A percentile compares a stretch with the other conserved stretches of the same genome.
phyloP scores from a whole-genome alignment of 2,888 invertebrate genomes.

The Zygaena filipendulae region DNA sequence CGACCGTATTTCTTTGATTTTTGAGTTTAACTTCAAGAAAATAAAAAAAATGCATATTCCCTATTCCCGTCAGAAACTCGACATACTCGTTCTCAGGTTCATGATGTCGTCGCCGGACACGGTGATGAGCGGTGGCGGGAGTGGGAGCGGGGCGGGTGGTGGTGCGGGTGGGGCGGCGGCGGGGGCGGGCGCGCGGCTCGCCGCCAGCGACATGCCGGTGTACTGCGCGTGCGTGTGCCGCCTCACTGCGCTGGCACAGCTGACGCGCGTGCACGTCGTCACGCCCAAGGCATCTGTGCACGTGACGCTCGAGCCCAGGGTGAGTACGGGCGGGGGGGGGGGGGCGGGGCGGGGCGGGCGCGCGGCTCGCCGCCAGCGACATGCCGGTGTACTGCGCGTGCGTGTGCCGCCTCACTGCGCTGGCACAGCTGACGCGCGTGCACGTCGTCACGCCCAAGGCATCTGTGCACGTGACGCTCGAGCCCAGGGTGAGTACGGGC shows the following conservation, averaged over 20 bases:
- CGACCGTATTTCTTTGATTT: too few relatives aligned
- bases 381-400: slow-evolving; percentile 56
- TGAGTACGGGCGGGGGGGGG: slow-evolving; percentile 73
- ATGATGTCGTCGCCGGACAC: slow-evolving; percentile 91
- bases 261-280: slow-evolving; percentile 42
- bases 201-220: slow-evolving; percentile 86
- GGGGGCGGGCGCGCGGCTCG: slow-evolving; percentile 83
- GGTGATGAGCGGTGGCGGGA: slow-evolving; percentile 78
- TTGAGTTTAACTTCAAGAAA: not conserved
- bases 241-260: slow-evolving; percentile 35
- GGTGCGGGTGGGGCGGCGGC: slow-evolving; percentile 81
- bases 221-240: slow-evolving; percentile 29
- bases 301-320: slow-evolving; percentile 84
- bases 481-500: slow-evolving; percentile 78
- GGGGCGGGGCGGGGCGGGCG: slow-evolving; percentile 87
- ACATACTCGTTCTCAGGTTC: too few relatives aligned
- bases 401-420: slow-evolving; percentile 28
- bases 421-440: slow-evolving; percentile 34
- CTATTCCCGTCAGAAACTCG: too few relatives aligned
- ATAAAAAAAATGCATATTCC: not conserved
- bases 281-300: slow-evolving; percentile 92
- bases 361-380: slow-evolving; percentile 89
- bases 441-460: slow-evolving; percentile 82
- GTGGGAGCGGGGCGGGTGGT: slow-evolving; percentile 80
- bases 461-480: slow-evolving; percentile 87